A percentile compares a stretch with the other conserved stretches of the same genome.
phyloP scores from a whole-genome alignment of 2,113 vertebrate genomes.

The Hippocampus guttulatus region DNA sequence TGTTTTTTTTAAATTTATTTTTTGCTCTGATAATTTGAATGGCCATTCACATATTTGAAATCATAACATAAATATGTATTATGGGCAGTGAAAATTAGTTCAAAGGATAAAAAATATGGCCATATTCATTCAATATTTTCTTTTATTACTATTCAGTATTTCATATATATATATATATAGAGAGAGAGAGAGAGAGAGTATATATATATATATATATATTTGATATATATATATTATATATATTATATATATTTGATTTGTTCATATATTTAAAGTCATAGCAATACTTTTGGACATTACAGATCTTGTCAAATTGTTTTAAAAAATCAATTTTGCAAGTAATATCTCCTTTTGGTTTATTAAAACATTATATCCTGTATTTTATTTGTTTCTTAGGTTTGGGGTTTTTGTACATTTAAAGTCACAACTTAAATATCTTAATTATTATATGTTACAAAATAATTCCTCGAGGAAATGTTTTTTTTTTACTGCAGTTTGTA shows the following conservation, averaged over 20 bases:
- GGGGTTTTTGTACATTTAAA: neutral
- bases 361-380: neutral
- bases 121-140: neutral
- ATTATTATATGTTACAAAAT: neutral
- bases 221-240: neutral
- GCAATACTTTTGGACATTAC: neutral
- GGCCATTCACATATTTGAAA: neutral
- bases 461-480: neutral
- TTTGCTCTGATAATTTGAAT: neutral
- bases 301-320: neutral
- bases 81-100: neutral
- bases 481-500: neutral
- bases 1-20: neutral
- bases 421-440: neutral
- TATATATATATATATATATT: neutral
- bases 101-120: neutral
- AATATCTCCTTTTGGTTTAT: neutral
- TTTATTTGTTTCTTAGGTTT: neutral
- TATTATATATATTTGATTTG: no score
- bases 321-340: neutral
- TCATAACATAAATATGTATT: neutral
- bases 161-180: neutral
- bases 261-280: neutral
- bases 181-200: no score
- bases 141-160: no score